Base-by-base conservation (phyloP, 2,888 invertebrate genomes). In the Isotomurus palustris region DNA sequence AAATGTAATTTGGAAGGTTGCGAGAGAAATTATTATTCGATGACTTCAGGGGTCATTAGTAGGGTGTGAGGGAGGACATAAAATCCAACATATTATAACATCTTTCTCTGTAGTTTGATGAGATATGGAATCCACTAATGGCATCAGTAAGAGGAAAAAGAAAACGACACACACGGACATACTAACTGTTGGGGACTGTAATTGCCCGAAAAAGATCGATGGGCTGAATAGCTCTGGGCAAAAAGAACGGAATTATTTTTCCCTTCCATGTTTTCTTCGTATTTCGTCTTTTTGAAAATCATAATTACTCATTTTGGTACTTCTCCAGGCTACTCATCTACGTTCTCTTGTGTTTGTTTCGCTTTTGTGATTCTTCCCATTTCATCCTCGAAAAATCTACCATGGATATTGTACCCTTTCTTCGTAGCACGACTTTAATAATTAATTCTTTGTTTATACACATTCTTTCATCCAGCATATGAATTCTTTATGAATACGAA, bases 131-230 rank as follows among this genome's bases (percentile, higher is more conserved):
- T 32, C n/a, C 22, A 22, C 50, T 38, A 50, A 25, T 36, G 40
- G 22, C n/a, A 27, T 19, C 22, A 5, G 49, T 32, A 21, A 12
- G 12, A 38, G 25, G 32, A 14, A 40, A 28, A 36, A 14, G 51
- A 38, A 25, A 51, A 21, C 17, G 27, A 14, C 29, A 54, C 41
- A 41, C 43, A 28, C 35, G 49, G 49, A 43, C n/a, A 51, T 38
- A 35, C 41, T 53, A 32, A 52, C 49, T 49, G 49, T 32, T 49
- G 56, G 57, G 57, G 52, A 56, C 60, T 60, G 60, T 63, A 63
- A 63, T 60, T 63, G 60, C 60, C 57, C 40, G 53, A 59, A 63
- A 63, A 63, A 59, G 60, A 63, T 63, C 53, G 57, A 60, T 64
- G 58, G 58, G 52, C 55, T 38, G 50, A 59, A 59, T 59, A 36